Conservation (phyloP, 2,888 invertebrate genomes). For the Mesoligia furuncula region DNA sequence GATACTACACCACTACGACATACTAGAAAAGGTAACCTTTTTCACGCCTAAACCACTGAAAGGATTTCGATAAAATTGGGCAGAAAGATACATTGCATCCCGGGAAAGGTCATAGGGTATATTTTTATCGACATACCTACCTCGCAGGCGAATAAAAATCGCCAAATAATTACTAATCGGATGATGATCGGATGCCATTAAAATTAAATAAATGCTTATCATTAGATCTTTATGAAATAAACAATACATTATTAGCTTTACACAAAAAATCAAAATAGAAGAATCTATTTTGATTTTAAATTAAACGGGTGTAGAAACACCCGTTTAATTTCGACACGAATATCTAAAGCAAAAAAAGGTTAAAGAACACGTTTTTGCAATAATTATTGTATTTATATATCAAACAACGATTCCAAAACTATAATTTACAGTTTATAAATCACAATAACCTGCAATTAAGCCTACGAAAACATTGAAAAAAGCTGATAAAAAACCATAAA, state of each 20-base stretch:
- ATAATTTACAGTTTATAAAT: conserved; percentile 42
- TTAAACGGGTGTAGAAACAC: too few relatives aligned
- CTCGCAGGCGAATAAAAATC: too few relatives aligned
- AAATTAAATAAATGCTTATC: conserved; percentile 38
- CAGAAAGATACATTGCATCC: too few relatives aligned
- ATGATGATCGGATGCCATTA: conserved; percentile 43
- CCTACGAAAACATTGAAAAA: conserved; percentile 29
- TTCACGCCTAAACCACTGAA: too few relatives aligned
- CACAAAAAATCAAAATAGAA: conserved; percentile 20
- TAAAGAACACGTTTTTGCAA: conserved; percentile 20
- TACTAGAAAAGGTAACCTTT: too few relatives aligned
- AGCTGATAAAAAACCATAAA: conserved; percentile 23
- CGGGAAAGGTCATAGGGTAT: too few relatives aligned
- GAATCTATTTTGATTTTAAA: too few relatives aligned
- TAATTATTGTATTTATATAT: conserved; percentile 40
- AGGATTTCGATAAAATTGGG: too few relatives aligned
- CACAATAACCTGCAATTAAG: conserved; percentile 48
- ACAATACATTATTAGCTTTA: conserved; percentile 32
- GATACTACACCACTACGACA: too few relatives aligned
- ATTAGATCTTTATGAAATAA: conserved; percentile 41
- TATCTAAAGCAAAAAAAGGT: background rate
- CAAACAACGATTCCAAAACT: conserved; percentile 23
- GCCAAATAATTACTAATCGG: conserved; percentile 30
- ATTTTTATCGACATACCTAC: too few relatives aligned
- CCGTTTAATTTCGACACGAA: conserved; percentile 31